Base-by-base conservation (phyloP, 1,140 invertebrate species). In the Xylocopa sonorina region DNA sequence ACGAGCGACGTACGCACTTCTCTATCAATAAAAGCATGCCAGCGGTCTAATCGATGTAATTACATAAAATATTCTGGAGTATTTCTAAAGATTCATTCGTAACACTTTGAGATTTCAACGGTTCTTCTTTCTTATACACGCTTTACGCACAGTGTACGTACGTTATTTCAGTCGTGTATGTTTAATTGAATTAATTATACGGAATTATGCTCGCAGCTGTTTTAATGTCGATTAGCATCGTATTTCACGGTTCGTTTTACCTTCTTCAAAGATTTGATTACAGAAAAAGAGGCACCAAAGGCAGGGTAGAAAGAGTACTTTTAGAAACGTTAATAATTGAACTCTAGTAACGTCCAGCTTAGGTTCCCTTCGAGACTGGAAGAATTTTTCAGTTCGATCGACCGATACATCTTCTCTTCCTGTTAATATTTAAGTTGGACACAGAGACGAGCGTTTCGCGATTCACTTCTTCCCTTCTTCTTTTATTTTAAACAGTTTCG, bases 211-310 rank as follows among this genome's bases (percentile, higher is more conserved):
- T n/a, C n/a, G n/a, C n/a, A n/a, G n/a, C n/a, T n/a, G n/a, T n/a
- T n/a, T n/a, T n/a, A n/a, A n/a, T n/a, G n/a, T n/a, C n/a, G n/a
- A n/a, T n/a, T n/a, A n/a, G n/a, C 21, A 32, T 21, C 16, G 14
- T 24, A 41, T 16, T 24, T n/a, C 7, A 12, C 0, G 7, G 38
- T 6, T 9, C 7, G 2, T 27, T 69, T 48, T 83, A 84, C 81
- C 80, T 57, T 83, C 50, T 75, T 78, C 62, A 55, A 83, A 77
- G 18, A 81, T 71, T 34, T 50, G 46, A 16, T 51, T 78, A 63
- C 77, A 80, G 48, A 82, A 68, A 46, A 78, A 63, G 63, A 82
- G 83, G 46, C 80, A 89, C 81, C 80, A 83, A 12, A 83, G 73
- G 51, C 83, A 88, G 34, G 85, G 82, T 29, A 82, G 57, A 32